These are phyloP conservation scores for Notechis scutatus DNA, from an alignment of 2,113 vertebrate genomes.

Conservation along the genomic window DNA sequence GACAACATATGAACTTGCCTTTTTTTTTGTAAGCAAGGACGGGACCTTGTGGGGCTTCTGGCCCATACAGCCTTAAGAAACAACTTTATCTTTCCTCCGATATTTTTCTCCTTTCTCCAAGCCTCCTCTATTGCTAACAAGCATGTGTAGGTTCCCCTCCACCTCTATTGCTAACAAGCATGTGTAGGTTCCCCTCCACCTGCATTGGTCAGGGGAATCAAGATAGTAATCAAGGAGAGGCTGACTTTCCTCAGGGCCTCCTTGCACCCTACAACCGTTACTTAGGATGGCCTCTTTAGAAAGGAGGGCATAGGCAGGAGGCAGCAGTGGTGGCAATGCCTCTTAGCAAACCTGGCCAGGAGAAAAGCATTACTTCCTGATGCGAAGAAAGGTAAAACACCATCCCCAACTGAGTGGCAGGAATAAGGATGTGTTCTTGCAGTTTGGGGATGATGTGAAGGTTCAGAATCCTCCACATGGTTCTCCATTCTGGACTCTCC, in stretches of 20 bases:
- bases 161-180: no score
- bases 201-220: background rate
- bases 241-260: background rate
- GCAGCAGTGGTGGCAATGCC: background rate
- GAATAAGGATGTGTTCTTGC: background rate
- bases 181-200: background rate
- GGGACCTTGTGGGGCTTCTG: background rate
- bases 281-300: background rate
- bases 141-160: no score
- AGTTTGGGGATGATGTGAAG: background rate
- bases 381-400: background rate
- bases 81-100: background rate
- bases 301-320: background rate
- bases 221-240: background rate
- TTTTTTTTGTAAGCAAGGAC: background rate
- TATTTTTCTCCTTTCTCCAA: background rate
- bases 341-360: background rate
- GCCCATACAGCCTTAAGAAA: background rate
- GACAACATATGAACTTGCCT: background rate
- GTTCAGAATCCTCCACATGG: background rate
- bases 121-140: background rate
- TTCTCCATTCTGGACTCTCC: background rate
- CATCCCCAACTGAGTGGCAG: background rate
- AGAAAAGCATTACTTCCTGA: background rate
- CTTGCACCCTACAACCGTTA: background rate